Percentiles rank a stretch among this genome's conserved stretches.
phyloP scores from a whole-genome alignment of 2,113 vertebrate species.

The Archilochus colubris region DNA sequence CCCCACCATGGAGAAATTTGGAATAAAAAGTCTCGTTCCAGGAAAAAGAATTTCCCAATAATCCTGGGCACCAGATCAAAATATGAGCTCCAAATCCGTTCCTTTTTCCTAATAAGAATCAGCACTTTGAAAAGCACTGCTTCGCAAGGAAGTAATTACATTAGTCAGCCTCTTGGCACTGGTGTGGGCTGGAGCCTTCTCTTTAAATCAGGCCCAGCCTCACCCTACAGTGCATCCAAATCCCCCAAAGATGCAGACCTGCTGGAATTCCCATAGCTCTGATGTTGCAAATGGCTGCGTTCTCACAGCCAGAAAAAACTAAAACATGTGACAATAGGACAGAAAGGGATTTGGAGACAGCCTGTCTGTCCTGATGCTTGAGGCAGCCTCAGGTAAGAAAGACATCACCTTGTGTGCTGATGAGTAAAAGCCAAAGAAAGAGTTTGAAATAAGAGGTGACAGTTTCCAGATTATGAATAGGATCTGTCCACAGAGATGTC shows the following conservation, averaged over 20 bases:
- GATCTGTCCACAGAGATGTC: background rate
- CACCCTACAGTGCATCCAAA: background rate
- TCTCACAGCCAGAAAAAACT: background rate
- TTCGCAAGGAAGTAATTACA: constrained; percentile 60
- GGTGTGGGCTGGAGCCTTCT: constrained; percentile 8
- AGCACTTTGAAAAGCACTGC: constrained; percentile 66
- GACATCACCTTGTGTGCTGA: background rate
- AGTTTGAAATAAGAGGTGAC: background rate
- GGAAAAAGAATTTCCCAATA: constrained; percentile 74
- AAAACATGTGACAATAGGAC: background rate
- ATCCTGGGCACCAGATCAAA: constrained; percentile 66
- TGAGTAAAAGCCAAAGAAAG: background rate
- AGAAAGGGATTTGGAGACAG: background rate
- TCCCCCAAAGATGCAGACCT: constrained; percentile 7
- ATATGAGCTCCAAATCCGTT: constrained; percentile 58
- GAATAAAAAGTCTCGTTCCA: constrained; percentile 72
- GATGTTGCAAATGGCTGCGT: background rate
- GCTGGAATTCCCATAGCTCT: background rate
- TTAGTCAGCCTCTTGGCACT: constrained; percentile 67
- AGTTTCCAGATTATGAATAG: background rate
- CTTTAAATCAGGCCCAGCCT: constrained; percentile 59
- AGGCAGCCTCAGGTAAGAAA: background rate
- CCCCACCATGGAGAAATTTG: constrained; percentile 61
- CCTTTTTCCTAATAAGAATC: constrained; percentile 75
- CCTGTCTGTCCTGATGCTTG: background rate